phyloP scores from a whole-genome alignment of 2,113 vertebrate species.

The Oxyruncus cristatus region DNA sequence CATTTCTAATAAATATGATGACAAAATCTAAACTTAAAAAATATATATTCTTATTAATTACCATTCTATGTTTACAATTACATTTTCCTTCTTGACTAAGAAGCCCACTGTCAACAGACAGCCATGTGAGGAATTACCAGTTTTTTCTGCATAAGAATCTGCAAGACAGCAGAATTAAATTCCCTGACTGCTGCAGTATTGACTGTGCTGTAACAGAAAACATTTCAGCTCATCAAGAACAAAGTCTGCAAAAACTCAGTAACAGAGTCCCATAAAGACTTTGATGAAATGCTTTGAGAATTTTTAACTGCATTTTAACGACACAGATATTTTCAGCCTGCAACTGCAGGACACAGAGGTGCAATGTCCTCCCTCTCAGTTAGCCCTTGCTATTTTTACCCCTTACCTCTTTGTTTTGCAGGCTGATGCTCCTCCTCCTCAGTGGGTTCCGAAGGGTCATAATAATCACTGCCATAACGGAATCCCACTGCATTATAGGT shows the following conservation, averaged over 20 bases:
- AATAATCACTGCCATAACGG: slow-evolving; percentile 94
- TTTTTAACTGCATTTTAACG: not conserved
- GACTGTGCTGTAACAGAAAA: not conserved
- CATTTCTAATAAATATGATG: not conserved
- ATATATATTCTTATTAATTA: not conserved
- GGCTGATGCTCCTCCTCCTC: slow-evolving; percentile 90
- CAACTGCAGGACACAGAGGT: not conserved
- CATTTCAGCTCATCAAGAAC: not conserved
- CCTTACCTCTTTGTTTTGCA: slow-evolving; percentile 81
- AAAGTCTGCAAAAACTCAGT: not conserved
- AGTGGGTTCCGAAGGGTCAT: slow-evolving; percentile 96
- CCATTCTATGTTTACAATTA: not conserved
- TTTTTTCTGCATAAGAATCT: not conserved
- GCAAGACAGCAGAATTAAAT: not conserved
- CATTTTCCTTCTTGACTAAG: not conserved
- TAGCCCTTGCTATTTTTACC: not conserved
- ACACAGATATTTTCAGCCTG: not conserved
- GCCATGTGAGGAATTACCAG: not conserved
- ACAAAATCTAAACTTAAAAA: not conserved
- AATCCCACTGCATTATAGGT: slow-evolving; percentile 92
- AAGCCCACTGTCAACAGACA: not conserved
- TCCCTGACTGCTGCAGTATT: not conserved
- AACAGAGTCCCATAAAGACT: not conserved
- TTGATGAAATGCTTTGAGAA: not conserved
- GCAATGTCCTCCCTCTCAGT: not conserved